Evolutionary conservation across 2,797 vertebrate species (phyloP).

Genomic region (Cossypha niveicapilla): DNA sequence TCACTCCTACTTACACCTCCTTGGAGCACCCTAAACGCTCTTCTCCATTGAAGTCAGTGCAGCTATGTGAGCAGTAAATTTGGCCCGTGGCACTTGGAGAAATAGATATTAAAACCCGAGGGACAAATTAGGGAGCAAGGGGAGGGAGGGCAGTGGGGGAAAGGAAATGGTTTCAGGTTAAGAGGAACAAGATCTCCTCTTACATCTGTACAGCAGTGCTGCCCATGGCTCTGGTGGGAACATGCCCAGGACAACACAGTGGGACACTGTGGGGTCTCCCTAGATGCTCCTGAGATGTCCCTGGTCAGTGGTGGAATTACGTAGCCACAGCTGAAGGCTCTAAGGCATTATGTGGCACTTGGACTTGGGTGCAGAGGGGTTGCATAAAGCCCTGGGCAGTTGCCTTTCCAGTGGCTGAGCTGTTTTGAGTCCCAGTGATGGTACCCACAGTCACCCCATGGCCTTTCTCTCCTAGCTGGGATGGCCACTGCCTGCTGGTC

Average conservation of each 20-base stretch:
- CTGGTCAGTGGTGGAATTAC: fast-evolving
- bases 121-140: neutral
- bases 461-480: neutral
- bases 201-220: constrained; percentile 30
- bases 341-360: neutral
- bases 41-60: constrained; percentile 50
- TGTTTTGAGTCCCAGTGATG: neutral
- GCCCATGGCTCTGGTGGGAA: neutral
- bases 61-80: constrained; percentile 58
- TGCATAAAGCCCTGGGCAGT: neutral
- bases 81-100: constrained; percentile 51
- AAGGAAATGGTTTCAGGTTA: constrained; percentile 67
- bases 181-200: constrained; percentile 64
- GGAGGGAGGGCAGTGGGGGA: constrained; percentile 35
- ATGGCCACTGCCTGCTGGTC: neutral
- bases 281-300: neutral
- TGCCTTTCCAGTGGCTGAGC: neutral
- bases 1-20: constrained; percentile 72
- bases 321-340: neutral
- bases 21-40: constrained; percentile 64
- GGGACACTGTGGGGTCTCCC: neutral
- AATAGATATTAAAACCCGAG: constrained; percentile 57
- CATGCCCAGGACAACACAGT: fast-evolving
- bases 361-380: neutral
- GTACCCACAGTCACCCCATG: fast-evolving